Percentiles rank a stretch among this genome's conserved stretches.
These are phyloP conservation scores for Gephyroberyx darwinii DNA, from an alignment of 2,797 vertebrate species.

Conservation along the genomic window DNA sequence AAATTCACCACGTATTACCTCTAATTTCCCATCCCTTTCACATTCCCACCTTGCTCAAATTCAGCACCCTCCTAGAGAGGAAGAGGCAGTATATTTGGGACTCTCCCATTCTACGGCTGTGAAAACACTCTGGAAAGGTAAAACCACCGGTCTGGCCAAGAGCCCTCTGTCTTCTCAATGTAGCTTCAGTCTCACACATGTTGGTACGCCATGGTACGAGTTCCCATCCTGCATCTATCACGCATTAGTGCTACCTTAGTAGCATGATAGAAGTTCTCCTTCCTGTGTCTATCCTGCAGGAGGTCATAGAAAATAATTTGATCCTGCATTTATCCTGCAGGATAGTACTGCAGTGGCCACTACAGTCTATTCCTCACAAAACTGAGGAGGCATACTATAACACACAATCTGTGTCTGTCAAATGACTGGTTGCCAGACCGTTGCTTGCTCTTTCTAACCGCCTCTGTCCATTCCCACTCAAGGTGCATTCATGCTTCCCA, in stretches of 20 bases:
- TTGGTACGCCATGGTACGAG: not conserved
- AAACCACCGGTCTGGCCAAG: conserved; percentile 34
- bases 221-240: not conserved
- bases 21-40: not conserved
- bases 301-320: not conserved
- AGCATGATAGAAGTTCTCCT: not conserved
- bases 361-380: not conserved
- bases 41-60: conserved; percentile 2
- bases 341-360: not conserved
- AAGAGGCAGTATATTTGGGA: conserved; percentile 37
- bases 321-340: not conserved
- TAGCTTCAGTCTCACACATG: conserved; percentile 14
- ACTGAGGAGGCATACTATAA: too few relatives aligned
- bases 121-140: conserved; percentile 48
- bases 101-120: conserved; percentile 32
- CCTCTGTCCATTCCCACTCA: too few relatives aligned
- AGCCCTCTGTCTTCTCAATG: conserved; percentile 9
- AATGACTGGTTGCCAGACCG: too few relatives aligned
- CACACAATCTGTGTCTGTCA: too few relatives aligned
- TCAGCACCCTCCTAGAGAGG: conserved; percentile 25
- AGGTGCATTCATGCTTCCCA: too few relatives aligned
- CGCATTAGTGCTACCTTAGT: not conserved
- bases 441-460: too few relatives aligned
- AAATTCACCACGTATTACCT: not conserved
- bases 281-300: not conserved